Evolutionary conservation across 2,113 vertebrate species (phyloP).

Genomic region (Xenotilapia longispinis): DNA sequence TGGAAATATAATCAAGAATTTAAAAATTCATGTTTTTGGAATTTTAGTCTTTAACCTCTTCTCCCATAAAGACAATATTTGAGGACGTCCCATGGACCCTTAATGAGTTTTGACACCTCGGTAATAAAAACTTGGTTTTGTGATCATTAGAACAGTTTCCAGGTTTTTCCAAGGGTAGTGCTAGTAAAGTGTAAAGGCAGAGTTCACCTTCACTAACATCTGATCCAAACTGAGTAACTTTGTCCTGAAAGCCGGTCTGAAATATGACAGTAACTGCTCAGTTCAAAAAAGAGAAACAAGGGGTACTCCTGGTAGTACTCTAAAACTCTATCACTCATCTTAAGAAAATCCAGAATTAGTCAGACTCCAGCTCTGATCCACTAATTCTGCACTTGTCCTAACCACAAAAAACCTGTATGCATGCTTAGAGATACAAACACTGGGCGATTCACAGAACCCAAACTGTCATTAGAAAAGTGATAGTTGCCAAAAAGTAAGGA

Average conservation of each 20-base stretch:
- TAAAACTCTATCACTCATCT: background rate
- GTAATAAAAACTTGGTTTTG: background rate
- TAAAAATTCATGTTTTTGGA: background rate
- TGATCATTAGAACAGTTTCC: background rate
- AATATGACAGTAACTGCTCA: background rate
- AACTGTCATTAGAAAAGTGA: background rate
- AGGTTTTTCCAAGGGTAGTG: background rate
- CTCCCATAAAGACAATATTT: background rate
- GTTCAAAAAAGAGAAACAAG: background rate
- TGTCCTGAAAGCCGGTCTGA: background rate
- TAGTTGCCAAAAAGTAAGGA: background rate
- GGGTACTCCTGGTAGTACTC: background rate
- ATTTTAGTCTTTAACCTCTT: background rate
- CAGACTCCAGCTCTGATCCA: background rate
- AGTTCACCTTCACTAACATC: background rate
- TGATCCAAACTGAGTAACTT: background rate
- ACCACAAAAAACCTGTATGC: background rate
- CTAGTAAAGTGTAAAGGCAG: background rate
- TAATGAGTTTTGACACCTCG: accelerated
- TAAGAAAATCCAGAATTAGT: background rate
- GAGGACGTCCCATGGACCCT: background rate
- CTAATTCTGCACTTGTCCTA: background rate
- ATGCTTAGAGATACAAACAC: background rate
- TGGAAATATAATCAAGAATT: background rate
- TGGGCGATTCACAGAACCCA: background rate